Base-by-base conservation (phyloP, 2,888 invertebrate species). In the Dicycla oo region DNA sequence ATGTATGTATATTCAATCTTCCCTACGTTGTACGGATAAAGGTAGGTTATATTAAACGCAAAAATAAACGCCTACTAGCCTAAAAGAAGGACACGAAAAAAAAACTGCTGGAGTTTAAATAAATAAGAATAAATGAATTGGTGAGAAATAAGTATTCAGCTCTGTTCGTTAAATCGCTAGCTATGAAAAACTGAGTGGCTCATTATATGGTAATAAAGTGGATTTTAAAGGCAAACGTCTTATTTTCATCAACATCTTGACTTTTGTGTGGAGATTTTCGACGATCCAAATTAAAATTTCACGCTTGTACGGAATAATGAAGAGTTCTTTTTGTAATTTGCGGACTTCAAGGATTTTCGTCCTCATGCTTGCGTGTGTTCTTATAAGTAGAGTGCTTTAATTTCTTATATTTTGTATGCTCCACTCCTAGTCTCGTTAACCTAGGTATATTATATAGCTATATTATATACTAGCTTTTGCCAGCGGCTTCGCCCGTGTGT, bases 201-300 rank as follows among this genome's bases (percentile, higher is more conserved):
- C 85, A 81, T 85, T 86, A 85, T 81, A 86, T 81, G 84, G 74
- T 85, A 84, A 85, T 85, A 85, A 80, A 86, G 86, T 79, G 73
- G 84, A 83, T 73, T 84, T 85, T 76, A 82, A 75, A 75, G 84
- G 78, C 81, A 86, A 86, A 82, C 83, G 78, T 79, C 81, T 78
- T 81, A 86, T 79, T 84, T 78, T 82, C 84, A 82, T 84, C 77
- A 86, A 72, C 77, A 84, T 78, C 75, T 82, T 78, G 81, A 83
- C 84, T 81, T 86, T 76, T 82, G 76, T 67, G 71, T n/a, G 66
- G 65, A 74, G 81, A 74, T 78, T 85, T 84, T 64, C 72, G 47
- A 61, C 67, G 67, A 80, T 62, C 67, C 81, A 78, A 84, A 85
- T 85, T 85, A 85, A 82, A 84, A 81, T 86, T 79, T 84, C 38